Conservation (phyloP, 2,888 invertebrate species). For the Prenolepis imparis region DNA sequence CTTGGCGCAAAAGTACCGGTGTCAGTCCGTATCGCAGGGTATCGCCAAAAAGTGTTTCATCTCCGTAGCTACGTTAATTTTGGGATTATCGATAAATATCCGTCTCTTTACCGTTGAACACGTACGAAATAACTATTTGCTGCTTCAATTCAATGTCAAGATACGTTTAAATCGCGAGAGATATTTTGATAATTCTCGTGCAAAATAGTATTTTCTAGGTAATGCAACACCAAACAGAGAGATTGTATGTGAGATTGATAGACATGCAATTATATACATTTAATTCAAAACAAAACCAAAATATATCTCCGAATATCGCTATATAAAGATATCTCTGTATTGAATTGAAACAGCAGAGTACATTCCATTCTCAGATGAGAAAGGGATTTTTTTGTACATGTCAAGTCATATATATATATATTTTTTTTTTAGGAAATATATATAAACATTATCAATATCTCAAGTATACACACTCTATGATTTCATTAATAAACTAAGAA, state of each 20-base stretch:
- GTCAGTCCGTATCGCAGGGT: not conserved
- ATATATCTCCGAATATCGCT: not conserved
- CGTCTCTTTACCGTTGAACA: not conserved
- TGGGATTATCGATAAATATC: not conserved
- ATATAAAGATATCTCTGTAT: not conserved
- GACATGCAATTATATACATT: not conserved
- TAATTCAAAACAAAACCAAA: not conserved
- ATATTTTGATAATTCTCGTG: not conserved
- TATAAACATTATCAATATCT: not conserved
- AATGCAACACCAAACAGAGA: not conserved
- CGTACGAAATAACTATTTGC: not conserved
- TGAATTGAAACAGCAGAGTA: not conserved
- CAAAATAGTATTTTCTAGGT: not conserved
- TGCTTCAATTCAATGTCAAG: not conserved
- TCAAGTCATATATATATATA: conserved; percentile 1
- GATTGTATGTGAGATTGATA: not conserved
- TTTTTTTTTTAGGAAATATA: not conserved
- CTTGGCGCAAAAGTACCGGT: conserved; percentile 43
- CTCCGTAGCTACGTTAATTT: not conserved
- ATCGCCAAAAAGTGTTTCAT: conserved; percentile 24
- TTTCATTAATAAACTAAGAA: not conserved
- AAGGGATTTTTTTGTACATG: too few relatives aligned
- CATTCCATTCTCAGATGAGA: not conserved
- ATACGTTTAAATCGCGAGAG: not conserved
- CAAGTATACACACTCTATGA: not conserved